Base-by-base conservation (phyloP, 2,113 vertebrate species). In the Cavia porcellus region DNA sequence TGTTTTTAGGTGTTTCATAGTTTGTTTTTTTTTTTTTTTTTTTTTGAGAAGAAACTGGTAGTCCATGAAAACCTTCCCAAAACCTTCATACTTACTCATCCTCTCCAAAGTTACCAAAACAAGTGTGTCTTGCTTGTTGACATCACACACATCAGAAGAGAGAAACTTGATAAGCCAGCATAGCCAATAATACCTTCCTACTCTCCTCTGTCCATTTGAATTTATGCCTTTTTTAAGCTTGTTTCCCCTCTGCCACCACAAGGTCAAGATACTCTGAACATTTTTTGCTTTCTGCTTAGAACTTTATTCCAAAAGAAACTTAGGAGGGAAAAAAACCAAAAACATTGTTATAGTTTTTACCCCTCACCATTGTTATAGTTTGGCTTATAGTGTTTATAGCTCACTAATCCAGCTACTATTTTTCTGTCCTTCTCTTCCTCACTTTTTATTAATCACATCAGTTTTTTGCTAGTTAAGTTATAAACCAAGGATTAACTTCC, bases 401-500 rank as follows among this genome's bases (percentile, higher is more conserved):
- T 86, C 57, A 45, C 50, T 50, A n/a, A 19, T 15, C 13, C 19
- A 89, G 30, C 38, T 75, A 10, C 17, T 4, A 0, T 24, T 84
- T 68, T 55, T 72, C 88, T 38, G 13, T 45, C 4, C 10, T 81
- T 45, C 22, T 59, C 57, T 77, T 42, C 50, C 74, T 84, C 50
- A 9, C 0, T 79, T 1, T 20, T 45, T 17, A 30, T 50, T 50
- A 25, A 1, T 20, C 35, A 9, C 12, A 12, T 61, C 50, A 47
- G 57, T 17, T 25, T 50, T 77, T 89, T 94, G 11, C 4, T 47
- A 84, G 32, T 86, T 84, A 81, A 72, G 22, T 38, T 68, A 79
- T 52, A 96, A 90, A 83, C 13, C 15, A 91, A 79, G 24, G 10
- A 32, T 82, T 86, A 92, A 47, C 57, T 42, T 88, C 89, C 85